Percentiles rank a stretch among this genome's conserved stretches.
phyloP scores from a whole-genome alignment of 2,797 vertebrate species.

The Gorsachius magnificus region DNA sequence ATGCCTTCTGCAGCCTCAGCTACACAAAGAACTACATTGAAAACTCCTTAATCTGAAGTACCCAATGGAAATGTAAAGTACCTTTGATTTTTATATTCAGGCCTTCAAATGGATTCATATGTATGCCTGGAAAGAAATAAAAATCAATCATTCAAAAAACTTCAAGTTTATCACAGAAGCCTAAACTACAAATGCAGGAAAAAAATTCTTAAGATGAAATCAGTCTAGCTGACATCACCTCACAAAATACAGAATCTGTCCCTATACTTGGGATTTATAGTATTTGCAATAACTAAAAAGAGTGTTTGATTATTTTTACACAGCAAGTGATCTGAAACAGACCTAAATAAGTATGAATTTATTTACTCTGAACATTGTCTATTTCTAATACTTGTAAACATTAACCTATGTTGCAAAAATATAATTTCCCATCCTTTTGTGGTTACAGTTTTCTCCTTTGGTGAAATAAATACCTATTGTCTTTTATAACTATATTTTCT shows the following conservation, averaged over 20 bases:
- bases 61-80: not conserved
- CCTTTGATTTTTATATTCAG: not conserved
- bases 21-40: not conserved
- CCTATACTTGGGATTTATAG: not conserved
- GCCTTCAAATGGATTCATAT: not conserved
- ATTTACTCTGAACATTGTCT: not conserved
- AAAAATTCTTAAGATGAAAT: not conserved
- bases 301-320: not conserved
- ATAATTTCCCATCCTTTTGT: not conserved
- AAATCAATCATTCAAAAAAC: not conserved
- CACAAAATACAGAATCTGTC: not conserved
- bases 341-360: not conserved
- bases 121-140: not conserved
- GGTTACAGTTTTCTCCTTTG: not conserved
- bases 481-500: not conserved
- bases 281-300: not conserved
- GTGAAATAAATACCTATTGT: not conserved
- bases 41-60: not conserved
- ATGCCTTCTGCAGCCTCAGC: not conserved
- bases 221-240: not conserved
- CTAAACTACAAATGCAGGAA: not conserved
- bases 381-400: not conserved
- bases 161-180: not conserved
- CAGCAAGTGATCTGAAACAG: not conserved
- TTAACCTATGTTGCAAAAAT: not conserved